Percentiles rank a stretch among this genome's conserved stretches.
Evolutionary conservation across 2,888 invertebrate species (phyloP).

Genomic region (Malthinus flaveolus): DNA sequence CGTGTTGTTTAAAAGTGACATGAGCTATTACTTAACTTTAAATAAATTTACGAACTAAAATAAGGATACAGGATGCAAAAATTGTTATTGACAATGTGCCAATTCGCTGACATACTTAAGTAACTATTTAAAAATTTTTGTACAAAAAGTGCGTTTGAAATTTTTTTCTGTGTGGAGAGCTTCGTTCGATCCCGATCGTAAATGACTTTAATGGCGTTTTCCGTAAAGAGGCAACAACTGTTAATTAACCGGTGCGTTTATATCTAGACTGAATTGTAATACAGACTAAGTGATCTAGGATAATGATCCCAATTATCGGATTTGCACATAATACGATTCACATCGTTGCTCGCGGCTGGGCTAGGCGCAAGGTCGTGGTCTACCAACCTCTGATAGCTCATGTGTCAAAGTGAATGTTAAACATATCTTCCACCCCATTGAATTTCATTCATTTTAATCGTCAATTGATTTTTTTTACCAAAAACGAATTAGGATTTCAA

Average conservation of each 20-base stretch:
- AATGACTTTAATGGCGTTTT: conserved; percentile 15
- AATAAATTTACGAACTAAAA: no score
- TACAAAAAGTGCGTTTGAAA: no score
- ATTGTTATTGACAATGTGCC: no score
- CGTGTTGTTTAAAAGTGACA: no score
- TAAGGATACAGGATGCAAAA: no score
- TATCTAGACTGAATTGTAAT: conserved; percentile 29
- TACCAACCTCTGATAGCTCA: conserved; percentile 37
- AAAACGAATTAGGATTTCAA: no score
- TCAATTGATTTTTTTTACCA: no score
- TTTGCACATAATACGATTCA: conserved; percentile 51
- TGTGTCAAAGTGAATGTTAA: conserved; percentile 31
- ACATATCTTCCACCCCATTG: conserved; percentile 26
- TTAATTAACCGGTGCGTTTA: conserved; percentile 28
- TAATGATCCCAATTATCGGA: conserved; percentile 51
- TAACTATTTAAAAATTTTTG: no score
- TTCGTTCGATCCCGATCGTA: neutral
- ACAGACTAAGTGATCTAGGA: conserved; percentile 39
- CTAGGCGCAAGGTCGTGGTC: conserved; percentile 46
- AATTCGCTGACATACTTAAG: no score
- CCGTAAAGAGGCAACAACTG: conserved; percentile 28
- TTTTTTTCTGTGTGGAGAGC: no score
- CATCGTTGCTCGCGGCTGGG: conserved; percentile 40
- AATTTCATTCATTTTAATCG: conserved; percentile 1
- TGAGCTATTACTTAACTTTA: no score